phyloP scores from a whole-genome alignment of 2,113 vertebrate species.

The Burhinus oedicnemus region DNA sequence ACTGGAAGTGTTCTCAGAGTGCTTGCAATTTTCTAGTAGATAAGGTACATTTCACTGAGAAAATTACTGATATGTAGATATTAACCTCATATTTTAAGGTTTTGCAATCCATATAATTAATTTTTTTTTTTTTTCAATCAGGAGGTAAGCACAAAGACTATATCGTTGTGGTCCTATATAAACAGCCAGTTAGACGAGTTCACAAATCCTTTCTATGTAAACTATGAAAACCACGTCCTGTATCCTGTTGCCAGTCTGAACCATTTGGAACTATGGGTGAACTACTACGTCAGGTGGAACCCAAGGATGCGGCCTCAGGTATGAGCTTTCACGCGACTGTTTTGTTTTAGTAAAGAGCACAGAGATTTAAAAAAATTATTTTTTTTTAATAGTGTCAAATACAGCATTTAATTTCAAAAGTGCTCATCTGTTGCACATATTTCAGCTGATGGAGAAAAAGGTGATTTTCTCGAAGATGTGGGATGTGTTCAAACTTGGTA shows the following conservation, averaged over 20 bases:
- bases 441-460: not conserved
- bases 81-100: not conserved
- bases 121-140: slow-evolving; percentile 46
- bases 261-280: slow-evolving; percentile 94
- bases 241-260: slow-evolving; percentile 90
- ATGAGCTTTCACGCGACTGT: not conserved
- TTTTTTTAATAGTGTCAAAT: not conserved
- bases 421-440: not conserved
- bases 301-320: slow-evolving; percentile 96
- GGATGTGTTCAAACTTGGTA: not conserved
- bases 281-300: slow-evolving; percentile 95
- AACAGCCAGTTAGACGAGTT: slow-evolving; percentile 96
- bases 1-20: not conserved
- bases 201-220: slow-evolving; percentile 93
- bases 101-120: not conserved
- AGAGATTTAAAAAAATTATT: not conserved
- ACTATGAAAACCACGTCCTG: slow-evolving; percentile 91
- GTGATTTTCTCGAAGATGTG: not conserved
- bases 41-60: not conserved
- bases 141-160: slow-evolving; percentile 85
- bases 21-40: not conserved
- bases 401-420: not conserved
- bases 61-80: not conserved
- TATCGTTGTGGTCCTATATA: slow-evolving; percentile 93
- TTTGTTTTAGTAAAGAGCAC: not conserved